These are phyloP conservation scores for Butorides virescens DNA, from an alignment of 2,113 vertebrate genomes.

Conservation along the genomic window DNA sequence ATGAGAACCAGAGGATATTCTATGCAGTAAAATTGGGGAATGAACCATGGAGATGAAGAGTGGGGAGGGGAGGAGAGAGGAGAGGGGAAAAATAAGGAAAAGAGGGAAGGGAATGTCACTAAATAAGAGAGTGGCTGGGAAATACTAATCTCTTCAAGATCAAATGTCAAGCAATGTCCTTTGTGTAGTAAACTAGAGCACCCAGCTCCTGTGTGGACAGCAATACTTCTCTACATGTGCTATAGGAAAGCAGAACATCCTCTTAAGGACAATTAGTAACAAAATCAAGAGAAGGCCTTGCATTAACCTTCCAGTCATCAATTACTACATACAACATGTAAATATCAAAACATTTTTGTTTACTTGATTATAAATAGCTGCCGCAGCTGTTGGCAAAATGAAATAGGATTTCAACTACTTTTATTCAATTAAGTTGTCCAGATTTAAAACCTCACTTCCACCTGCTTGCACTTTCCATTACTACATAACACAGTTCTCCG, in stretches of 20 bases:
- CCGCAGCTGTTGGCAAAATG: neutral
- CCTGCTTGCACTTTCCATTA: neutral
- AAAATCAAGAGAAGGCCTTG: neutral
- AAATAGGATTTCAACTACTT: slow-evolving; percentile 7
- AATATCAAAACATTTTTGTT: slow-evolving; percentile 17
- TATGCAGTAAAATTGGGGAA: neutral
- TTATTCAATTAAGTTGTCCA: slow-evolving; percentile 34
- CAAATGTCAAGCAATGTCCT: neutral
- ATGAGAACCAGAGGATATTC: neutral
- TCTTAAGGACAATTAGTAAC: neutral
- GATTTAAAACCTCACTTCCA: slow-evolving; percentile 27
- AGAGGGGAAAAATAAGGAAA: neutral
- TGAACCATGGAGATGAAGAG: neutral
- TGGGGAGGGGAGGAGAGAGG: neutral
- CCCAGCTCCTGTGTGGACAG: neutral
- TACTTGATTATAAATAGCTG: neutral
- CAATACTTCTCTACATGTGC: neutral
- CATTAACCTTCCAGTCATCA: neutral
- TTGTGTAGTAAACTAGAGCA: neutral
- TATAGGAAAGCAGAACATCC: neutral
- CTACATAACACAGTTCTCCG: neutral
- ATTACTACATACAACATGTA: neutral
- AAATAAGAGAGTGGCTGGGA: neutral
- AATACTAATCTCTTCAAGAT: neutral
- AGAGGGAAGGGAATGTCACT: neutral